A percentile compares a stretch with the other conserved stretches of the same genome.
phyloP scores from a whole-genome alignment of 2,888 invertebrate genomes.

The Creontiades dilutus region DNA sequence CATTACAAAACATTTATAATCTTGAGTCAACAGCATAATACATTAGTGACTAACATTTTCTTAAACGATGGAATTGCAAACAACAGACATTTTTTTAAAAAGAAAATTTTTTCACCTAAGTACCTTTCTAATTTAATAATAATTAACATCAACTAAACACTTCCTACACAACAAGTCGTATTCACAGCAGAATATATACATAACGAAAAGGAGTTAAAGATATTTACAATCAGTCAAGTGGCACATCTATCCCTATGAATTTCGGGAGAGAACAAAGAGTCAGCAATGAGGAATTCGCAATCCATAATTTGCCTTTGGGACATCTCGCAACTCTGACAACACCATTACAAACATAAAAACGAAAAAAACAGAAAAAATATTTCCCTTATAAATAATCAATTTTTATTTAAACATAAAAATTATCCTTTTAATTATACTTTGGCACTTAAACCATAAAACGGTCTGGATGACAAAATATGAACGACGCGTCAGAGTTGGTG shows the following conservation, averaged over 20 bases:
- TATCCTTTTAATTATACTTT: conserved; percentile 57
- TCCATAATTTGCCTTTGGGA: background rate
- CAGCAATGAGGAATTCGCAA: background rate
- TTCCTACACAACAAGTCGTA: conserved; percentile 65
- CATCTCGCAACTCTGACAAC: conserved; percentile 13
- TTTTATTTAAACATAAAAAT: conserved; percentile 50
- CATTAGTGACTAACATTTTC: conserved; percentile 42
- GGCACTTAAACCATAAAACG: conserved; percentile 72
- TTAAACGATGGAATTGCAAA: conserved; percentile 23
- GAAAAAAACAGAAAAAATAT: conserved; percentile 50
- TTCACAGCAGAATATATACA: conserved; percentile 68
- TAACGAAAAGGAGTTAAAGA: conserved; percentile 57
- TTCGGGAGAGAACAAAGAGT: conserved; percentile 53
- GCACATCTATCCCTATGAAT: conserved; percentile 61
- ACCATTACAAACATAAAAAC: conserved; percentile 44
- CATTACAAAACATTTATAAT: background rate
- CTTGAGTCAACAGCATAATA: conserved; percentile 40
- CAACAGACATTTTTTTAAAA: conserved; percentile 19
- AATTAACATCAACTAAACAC: conserved; percentile 55
- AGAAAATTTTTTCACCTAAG: conserved; percentile 15
- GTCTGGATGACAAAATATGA: conserved; percentile 63
- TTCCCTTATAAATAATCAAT: conserved; percentile 64
- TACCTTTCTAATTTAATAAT: conserved; percentile 45
- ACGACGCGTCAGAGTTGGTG: conserved; percentile 46
- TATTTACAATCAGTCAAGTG: conserved; percentile 73